These are phyloP conservation scores for Lagocephalus sceleratus DNA, from an alignment of 2,797 vertebrate species.

Conservation along the genomic window DNA sequence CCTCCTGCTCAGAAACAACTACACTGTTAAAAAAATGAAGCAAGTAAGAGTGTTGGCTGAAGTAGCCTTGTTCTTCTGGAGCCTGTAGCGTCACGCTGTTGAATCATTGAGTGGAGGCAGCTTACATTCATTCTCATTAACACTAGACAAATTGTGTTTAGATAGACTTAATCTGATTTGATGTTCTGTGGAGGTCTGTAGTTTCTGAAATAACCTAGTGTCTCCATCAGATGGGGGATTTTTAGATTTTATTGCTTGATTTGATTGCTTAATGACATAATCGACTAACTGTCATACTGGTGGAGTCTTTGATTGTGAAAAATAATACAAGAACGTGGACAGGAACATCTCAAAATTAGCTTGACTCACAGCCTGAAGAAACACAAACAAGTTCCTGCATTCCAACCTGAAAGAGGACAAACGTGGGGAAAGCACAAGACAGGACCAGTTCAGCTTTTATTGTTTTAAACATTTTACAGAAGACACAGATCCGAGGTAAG, in stretches of 20 bases:
- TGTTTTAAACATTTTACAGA: too few relatives aligned
- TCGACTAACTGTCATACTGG: slow-evolving; percentile 7
- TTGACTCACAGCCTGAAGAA: background rate
- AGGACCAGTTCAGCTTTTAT: too few relatives aligned
- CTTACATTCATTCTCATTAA: slow-evolving; percentile 66
- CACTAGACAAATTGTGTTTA: slow-evolving; percentile 51
- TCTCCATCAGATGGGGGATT: slow-evolving; percentile 39
- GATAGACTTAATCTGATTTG: slow-evolving; percentile 57
- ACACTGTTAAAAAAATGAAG: too few relatives aligned
- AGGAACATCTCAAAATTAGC: background rate
- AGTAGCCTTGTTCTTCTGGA: slow-evolving; percentile 4
- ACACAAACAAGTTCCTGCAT: background rate
- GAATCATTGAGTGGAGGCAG: slow-evolving; percentile 32
- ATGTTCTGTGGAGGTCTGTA: slow-evolving; percentile 47
- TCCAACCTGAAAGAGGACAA: background rate
- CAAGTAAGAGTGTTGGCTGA: background rate
- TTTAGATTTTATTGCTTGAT: slow-evolving; percentile 37
- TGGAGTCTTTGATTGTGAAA: slow-evolving; percentile 3
- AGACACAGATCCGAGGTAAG: slow-evolving; percentile 2
- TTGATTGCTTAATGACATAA: slow-evolving; percentile 60
- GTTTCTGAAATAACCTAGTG: slow-evolving; percentile 42
- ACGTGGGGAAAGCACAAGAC: too few relatives aligned
- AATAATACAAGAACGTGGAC: background rate
- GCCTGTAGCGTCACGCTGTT: slow-evolving; percentile 18
- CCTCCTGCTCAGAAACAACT: background rate